phyloP scores from a whole-genome alignment of 2,113 vertebrate genomes.

The Austrofundulus limnaeus region DNA sequence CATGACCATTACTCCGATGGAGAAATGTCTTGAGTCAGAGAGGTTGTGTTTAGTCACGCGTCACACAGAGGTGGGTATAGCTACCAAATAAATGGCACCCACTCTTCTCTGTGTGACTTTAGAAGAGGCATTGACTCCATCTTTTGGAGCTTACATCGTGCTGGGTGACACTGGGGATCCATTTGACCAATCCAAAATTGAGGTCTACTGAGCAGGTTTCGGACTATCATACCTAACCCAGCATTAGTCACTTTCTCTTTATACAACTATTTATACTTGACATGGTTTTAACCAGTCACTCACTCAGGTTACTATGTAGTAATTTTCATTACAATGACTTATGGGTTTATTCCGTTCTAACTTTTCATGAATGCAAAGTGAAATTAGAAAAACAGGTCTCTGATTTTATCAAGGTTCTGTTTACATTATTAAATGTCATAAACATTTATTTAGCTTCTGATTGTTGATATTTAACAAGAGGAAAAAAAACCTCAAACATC shows the following conservation, averaged over 20 bases:
- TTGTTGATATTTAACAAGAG: conserved; percentile 6
- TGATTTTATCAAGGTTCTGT: background rate
- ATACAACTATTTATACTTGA: background rate
- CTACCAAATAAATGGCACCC: conserved; percentile 54
- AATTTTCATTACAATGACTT: background rate
- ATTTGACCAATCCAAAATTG: conserved; percentile 45
- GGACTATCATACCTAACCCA: conserved; percentile 5
- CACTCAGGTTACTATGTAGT: background rate
- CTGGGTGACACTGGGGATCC: conserved; percentile 38
- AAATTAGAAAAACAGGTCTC: background rate
- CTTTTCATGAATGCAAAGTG: too few relatives aligned
- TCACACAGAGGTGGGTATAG: conserved; percentile 47
- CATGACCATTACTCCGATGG: conserved; percentile 41
- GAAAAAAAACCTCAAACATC: conserved; percentile 5
- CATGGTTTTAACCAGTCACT: background rate
- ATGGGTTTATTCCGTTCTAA: too few relatives aligned
- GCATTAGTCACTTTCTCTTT: conserved; percentile 10
- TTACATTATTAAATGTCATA: background rate
- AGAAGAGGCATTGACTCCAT: conserved; percentile 61
- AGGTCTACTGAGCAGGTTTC: conserved; percentile 37
- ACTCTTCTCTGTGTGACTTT: conserved; percentile 42
- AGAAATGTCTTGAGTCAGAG: conserved; percentile 51
- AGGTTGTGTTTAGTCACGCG: conserved; percentile 52
- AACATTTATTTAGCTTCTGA: conserved; percentile 8
- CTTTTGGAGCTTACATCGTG: conserved; percentile 50